A percentile compares a stretch with the other conserved stretches of the same genome.
These are phyloP conservation scores for Hippocampus zosterae DNA, from an alignment of 2,113 vertebrate genomes.

Conservation along the genomic window DNA sequence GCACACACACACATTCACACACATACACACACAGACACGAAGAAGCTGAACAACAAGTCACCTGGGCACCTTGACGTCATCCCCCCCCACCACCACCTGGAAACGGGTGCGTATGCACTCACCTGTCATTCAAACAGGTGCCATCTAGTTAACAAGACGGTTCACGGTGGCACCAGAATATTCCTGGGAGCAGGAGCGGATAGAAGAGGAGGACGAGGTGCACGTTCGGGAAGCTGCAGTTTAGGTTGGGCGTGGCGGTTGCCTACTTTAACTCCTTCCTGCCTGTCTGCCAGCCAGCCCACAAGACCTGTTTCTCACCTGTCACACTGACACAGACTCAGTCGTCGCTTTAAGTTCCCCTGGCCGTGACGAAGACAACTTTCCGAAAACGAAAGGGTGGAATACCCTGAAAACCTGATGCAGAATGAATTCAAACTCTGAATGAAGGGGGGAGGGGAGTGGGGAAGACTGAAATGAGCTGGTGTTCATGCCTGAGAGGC, in stretches of 20 bases:
- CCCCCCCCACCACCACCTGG: no score
- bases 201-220: not conserved
- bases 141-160: not conserved
- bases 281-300: constrained; percentile 24
- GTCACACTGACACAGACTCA: constrained; percentile 5
- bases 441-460: not conserved
- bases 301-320: constrained; percentile 59
- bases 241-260: constrained; percentile 61
- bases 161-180: not conserved
- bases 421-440: not conserved
- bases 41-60: not conserved
- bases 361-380: not conserved
- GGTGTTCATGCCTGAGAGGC: constrained; percentile 24
- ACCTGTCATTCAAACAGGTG: not conserved
- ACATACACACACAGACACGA: not conserved
- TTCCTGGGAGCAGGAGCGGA: constrained; percentile 1
- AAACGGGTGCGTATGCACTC: not conserved
- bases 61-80: not conserved
- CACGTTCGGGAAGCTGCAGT: constrained; percentile 29
- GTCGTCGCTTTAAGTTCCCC: not conserved
- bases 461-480: constrained; percentile 33
- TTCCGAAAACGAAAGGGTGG: not conserved
- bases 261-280: constrained; percentile 60
- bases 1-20: not conserved
- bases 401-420: not conserved